phyloP scores from a whole-genome alignment of 2,888 invertebrate species.

The Serrognathus titanus region DNA sequence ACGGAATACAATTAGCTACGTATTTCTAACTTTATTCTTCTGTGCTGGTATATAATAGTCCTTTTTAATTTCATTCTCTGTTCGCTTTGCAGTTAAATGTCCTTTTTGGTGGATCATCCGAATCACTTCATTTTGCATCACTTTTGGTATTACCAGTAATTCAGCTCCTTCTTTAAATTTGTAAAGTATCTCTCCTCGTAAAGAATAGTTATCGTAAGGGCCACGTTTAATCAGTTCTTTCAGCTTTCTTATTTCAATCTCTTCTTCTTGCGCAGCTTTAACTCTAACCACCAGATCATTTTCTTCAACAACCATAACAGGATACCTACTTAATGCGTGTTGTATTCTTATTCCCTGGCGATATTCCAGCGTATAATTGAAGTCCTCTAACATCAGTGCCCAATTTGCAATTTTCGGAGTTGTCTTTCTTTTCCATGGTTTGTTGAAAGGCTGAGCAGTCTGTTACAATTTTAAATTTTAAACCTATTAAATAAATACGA shows the following conservation, averaged over 20 bases:
- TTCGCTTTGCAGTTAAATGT: slow-evolving; percentile 23
- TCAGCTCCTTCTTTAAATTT: background rate
- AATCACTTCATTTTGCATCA: slow-evolving; percentile 18
- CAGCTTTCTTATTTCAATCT: too few relatives aligned
- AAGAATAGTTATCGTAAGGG: too few relatives aligned
- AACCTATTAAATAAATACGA: slow-evolving; percentile 34
- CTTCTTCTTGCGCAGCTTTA: background rate
- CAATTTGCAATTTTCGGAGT: background rate
- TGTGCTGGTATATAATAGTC: slow-evolving; percentile 22
- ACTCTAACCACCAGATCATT: background rate
- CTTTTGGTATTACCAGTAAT: slow-evolving; percentile 22
- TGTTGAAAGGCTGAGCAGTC: slow-evolving; percentile 36
- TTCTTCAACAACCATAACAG: slow-evolving; percentile 1
- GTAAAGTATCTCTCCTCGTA: too few relatives aligned
- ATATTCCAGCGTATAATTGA: background rate
- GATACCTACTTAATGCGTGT: background rate
- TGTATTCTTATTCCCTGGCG: background rate
- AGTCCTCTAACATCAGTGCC: background rate
- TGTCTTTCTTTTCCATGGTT: slow-evolving; percentile 26
- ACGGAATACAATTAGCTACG: slow-evolving; percentile 21
- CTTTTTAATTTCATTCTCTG: slow-evolving; percentile 20
- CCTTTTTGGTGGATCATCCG: slow-evolving; percentile 19
- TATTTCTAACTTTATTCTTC: slow-evolving; percentile 20
- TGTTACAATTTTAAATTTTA: slow-evolving; percentile 35
- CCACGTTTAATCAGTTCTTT: background rate